A percentile compares a stretch with the other conserved stretches of the same genome.
phyloP scores from a whole-genome alignment of 2,888 invertebrate species.

The Acanthosepion pharaonis region DNA sequence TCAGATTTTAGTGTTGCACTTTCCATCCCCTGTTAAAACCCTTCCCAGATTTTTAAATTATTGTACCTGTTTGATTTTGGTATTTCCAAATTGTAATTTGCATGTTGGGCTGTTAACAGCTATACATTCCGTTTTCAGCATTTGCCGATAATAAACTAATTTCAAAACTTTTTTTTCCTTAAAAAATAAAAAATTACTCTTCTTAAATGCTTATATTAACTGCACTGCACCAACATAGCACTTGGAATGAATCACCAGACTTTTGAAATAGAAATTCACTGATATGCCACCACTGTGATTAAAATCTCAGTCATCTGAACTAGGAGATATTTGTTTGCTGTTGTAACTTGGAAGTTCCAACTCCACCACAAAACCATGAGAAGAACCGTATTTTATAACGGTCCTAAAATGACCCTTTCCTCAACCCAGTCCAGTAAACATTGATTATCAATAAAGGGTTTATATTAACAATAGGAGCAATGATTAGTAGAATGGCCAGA shows the following conservation, averaged over 20 bases:
- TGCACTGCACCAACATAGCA: neutral
- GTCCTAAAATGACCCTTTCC: neutral
- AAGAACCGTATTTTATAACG: neutral
- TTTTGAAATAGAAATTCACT: too few species aligned
- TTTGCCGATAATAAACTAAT: too few species aligned
- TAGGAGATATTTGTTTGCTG: neutral
- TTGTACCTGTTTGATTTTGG: too few species aligned
- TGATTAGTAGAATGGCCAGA: conserved; percentile 33
- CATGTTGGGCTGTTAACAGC: too few species aligned
- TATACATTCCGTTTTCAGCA: too few species aligned
- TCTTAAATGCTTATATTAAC: neutral
- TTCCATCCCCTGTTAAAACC: too few species aligned
- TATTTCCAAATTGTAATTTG: too few species aligned
- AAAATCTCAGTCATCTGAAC: neutral
- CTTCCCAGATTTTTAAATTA: too few species aligned
- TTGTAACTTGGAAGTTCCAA: neutral
- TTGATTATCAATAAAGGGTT: conserved; percentile 21
- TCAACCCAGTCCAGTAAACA: conserved; percentile 7
- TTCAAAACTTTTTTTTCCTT: too few species aligned
- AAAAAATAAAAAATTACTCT: too few species aligned
- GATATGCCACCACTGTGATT: neutral
- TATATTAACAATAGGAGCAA: conserved; percentile 9
- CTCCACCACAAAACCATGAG: neutral
- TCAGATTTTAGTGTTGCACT: too few species aligned
- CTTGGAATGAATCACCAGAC: neutral